Conservation (phyloP, 2,113 vertebrate genomes). For the Smithornis capensis region DNA sequence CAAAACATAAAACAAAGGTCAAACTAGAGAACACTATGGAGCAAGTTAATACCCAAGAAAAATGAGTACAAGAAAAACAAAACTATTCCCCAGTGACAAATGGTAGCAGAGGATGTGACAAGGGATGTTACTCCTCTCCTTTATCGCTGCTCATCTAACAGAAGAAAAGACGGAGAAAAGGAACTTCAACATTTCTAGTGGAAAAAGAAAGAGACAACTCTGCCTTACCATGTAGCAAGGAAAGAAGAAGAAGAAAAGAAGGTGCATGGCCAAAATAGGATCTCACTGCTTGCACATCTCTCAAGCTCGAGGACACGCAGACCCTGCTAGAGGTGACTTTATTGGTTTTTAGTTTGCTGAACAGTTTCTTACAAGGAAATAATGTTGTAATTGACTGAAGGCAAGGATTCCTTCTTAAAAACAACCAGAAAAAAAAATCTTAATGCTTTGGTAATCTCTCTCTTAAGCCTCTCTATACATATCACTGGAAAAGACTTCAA, state of each 20-base stretch:
- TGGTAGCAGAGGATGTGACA: not conserved
- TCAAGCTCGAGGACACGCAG: not conserved
- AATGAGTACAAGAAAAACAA: constrained; percentile 24
- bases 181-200: not conserved
- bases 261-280: not conserved
- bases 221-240: not conserved
- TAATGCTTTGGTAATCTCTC: constrained; percentile 17
- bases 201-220: not conserved
- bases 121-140: constrained; percentile 3
- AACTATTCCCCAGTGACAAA: constrained; percentile 28
- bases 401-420: constrained; percentile 7
- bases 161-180: not conserved
- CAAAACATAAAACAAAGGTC: constrained; percentile 52
- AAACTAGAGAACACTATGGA: not conserved
- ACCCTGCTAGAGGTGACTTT: not conserved
- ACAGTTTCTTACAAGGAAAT: not conserved
- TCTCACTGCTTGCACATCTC: not conserved
- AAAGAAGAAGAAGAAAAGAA: not conserved
- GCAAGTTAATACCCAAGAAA: constrained; percentile 46
- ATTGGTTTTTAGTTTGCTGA: not conserved
- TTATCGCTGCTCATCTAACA: constrained; percentile 1
- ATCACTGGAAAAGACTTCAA: constrained; percentile 8
- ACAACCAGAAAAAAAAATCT: not conserved
- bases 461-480: not conserved
- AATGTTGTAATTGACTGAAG: constrained; percentile 3